Evolutionary conservation across 2,113 vertebrate species (phyloP).

Genomic region (Mus pahari): DNA sequence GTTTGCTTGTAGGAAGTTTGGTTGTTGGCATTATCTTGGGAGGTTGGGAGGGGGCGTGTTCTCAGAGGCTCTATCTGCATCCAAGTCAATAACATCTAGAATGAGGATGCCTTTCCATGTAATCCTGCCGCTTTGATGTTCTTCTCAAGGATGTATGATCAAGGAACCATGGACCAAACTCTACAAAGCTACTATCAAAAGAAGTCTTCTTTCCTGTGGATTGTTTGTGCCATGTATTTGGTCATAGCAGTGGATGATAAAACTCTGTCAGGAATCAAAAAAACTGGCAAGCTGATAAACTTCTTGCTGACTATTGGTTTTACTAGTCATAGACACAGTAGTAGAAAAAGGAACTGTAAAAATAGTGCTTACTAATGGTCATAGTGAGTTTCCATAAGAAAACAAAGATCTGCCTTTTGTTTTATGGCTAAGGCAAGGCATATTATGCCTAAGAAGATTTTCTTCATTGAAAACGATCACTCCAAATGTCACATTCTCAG

Average conservation of each 20-base stretch:
- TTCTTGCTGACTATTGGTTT: neutral
- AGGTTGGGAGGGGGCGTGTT: neutral
- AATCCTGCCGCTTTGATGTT: neutral
- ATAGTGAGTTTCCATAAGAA: neutral
- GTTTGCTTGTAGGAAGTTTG: neutral
- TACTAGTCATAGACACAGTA: conserved; percentile 8
- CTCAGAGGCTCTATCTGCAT: neutral
- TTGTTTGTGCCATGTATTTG: neutral
- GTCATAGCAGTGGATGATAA: neutral
- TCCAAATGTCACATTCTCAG: conserved; percentile 16
- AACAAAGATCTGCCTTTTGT: neutral
- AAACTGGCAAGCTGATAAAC: neutral
- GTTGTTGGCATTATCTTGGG: neutral
- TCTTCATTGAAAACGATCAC: neutral
- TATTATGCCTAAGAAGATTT: neutral
- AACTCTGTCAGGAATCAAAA: neutral
- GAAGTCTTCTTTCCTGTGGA: neutral
- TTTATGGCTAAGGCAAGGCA: neutral
- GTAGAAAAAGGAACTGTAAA: neutral
- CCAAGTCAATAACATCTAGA: neutral
- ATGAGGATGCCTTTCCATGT: neutral
- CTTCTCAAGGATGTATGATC: neutral
- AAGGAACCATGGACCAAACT: neutral
- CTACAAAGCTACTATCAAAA: neutral
- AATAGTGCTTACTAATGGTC: neutral